phyloP scores from a whole-genome alignment of 2,797 vertebrate species.

The Tadarida brasiliensis region DNA sequence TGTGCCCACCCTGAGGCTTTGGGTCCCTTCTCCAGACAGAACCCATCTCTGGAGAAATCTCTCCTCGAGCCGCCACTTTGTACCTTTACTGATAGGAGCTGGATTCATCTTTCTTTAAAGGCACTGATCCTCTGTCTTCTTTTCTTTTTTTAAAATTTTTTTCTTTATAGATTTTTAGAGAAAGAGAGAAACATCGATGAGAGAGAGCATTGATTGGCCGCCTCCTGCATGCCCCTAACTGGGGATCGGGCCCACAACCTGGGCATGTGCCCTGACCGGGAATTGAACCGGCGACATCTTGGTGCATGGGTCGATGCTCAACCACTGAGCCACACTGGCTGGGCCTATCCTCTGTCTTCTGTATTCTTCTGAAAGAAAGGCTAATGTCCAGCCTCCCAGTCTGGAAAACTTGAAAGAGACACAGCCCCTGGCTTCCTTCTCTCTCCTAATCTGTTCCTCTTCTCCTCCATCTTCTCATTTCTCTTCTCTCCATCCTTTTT shows the following conservation, averaged over 20 bases:
- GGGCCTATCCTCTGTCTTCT: background rate
- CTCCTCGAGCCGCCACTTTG: background rate
- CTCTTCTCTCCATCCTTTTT: background rate
- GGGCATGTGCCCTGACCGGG: too few species aligned
- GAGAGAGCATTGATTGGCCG: too few species aligned
- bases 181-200: too few species aligned
- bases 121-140: too few species aligned
- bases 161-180: too few species aligned
- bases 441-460: background rate
- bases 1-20: background rate
- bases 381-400: background rate
- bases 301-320: too few species aligned
- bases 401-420: background rate
- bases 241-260: too few species aligned
- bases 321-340: too few species aligned
- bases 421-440: background rate
- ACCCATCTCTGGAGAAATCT: background rate
- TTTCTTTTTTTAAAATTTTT: too few species aligned
- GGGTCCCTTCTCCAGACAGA: background rate
- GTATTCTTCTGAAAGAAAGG: background rate
- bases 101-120: background rate
- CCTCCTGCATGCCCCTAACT: too few species aligned
- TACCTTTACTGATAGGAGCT: background rate
- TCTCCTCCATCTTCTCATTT: background rate
- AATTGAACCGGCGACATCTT: too few species aligned